Evolutionary conservation across 2,888 invertebrate genomes (phyloP).

Genomic region (Drosophila gaucha): DNA sequence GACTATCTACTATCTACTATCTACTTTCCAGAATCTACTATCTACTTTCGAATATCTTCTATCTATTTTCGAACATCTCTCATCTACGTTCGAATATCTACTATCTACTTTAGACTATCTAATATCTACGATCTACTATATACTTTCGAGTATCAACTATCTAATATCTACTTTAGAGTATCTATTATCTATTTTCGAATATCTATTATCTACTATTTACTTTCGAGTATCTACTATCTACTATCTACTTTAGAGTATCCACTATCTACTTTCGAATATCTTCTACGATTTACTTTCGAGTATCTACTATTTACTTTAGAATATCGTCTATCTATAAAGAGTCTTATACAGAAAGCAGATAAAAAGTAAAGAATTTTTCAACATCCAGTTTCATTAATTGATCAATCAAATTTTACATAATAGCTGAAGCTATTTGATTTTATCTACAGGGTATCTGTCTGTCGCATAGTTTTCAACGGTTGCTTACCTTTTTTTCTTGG

Average conservation of each 20-base stretch:
- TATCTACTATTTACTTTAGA: not conserved
- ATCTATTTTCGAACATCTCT: not conserved
- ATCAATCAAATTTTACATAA: too few relatives aligned
- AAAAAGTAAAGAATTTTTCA: too few relatives aligned
- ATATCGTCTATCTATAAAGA: too few relatives aligned
- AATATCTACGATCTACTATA: not conserved
- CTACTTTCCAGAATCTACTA: too few relatives aligned
- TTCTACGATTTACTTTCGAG: not conserved
- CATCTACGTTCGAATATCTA: not conserved
- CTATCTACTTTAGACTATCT: not conserved
- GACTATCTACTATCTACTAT: too few relatives aligned
- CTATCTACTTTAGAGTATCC: too few relatives aligned
- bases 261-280: not conserved
- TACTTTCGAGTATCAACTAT: not conserved
- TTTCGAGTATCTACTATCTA: not conserved
- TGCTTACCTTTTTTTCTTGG: conserved; percentile 5
- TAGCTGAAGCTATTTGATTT: not conserved
- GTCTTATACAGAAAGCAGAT: too few relatives aligned
- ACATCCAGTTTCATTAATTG: too few relatives aligned
- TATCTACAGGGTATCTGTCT: not conserved
- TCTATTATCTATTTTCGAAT: too few relatives aligned
- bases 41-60: too few relatives aligned
- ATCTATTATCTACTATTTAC: too few relatives aligned
- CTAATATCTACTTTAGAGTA: not conserved
- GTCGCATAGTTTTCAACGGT: not conserved